These are phyloP conservation scores for Chondrosia reniformis DNA, from an alignment of 37 sponge, comb jelly and placozoan genomes.

Conservation along the genomic window DNA sequence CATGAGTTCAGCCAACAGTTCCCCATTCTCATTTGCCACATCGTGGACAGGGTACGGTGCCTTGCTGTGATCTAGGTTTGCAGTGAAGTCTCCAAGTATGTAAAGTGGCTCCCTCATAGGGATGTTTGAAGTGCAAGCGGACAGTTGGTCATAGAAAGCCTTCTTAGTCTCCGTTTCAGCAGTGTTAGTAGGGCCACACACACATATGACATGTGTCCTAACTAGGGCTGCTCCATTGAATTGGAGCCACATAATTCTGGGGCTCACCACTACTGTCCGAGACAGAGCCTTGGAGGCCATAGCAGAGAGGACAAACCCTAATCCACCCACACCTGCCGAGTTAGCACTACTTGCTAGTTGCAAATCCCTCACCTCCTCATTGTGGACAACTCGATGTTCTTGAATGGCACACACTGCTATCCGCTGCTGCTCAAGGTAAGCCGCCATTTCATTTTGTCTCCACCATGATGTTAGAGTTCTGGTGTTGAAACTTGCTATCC, in stretches of 20 bases:
- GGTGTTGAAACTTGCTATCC: conserved; percentile 12
- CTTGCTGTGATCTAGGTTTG: not conserved
- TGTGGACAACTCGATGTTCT: conserved; percentile 3
- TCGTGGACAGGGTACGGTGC: not conserved
- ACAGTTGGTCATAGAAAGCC: conserved; percentile 11
- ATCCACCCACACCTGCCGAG: not conserved
- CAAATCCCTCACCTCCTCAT: not conserved
- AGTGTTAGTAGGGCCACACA: not conserved
- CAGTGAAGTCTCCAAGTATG: conserved; percentile 1
- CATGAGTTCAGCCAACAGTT: not conserved
- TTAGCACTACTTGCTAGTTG: not conserved
- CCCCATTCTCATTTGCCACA: not conserved
- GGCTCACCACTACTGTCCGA: conserved; percentile 4
- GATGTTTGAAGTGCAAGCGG: not conserved
- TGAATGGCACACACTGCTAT: conserved; percentile 12
- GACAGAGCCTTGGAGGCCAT: not conserved
- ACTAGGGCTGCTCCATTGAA: not conserved
- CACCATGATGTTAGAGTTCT: not conserved
- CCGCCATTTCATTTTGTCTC: not conserved
- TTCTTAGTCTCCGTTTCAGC: not conserved
- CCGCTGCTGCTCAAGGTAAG: conserved; percentile 1
- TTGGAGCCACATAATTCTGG: conserved; percentile 7
- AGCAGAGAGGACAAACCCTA: not conserved
- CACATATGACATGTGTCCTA: not conserved
- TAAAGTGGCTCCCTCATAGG: not conserved